Conservation (phyloP, 23 tunicate genomes). For the Styela clava region DNA sequence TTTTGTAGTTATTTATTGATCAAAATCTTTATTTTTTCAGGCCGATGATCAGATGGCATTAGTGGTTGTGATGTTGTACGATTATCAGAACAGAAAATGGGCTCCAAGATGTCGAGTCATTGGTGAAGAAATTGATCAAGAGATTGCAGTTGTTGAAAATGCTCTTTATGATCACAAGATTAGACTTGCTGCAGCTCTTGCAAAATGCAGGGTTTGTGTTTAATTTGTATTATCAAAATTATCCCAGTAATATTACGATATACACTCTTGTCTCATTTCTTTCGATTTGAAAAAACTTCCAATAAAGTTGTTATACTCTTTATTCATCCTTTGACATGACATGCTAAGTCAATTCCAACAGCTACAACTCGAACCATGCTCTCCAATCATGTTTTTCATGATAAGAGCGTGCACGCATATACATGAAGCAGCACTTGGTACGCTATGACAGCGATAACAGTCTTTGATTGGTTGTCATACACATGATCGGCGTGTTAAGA, state of each 20-base stretch:
- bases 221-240: not conserved
- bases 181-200: constrained; percentile 85
- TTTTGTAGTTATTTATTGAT: too few relatives aligned
- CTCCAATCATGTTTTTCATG: too few relatives aligned
- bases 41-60: constrained; percentile 80
- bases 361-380: too few relatives aligned
- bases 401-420: too few relatives aligned
- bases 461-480: too few relatives aligned
- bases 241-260: not conserved
- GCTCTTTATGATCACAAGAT: constrained; percentile 59
- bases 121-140: constrained; percentile 40
- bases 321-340: too few relatives aligned
- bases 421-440: too few relatives aligned
- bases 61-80: constrained; percentile 82
- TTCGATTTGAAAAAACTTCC: not conserved
- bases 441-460: too few relatives aligned
- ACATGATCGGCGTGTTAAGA: too few relatives aligned
- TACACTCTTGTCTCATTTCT: not conserved
- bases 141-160: constrained; percentile 55
- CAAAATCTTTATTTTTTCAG: constrained; percentile 32
- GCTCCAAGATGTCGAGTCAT: constrained; percentile 52
- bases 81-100: constrained; percentile 87
- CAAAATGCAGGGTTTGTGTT: constrained; percentile 69
- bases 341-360: too few relatives aligned
- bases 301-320: too few relatives aligned